Evolutionary conservation across 2,113 vertebrate genomes (phyloP).

Genomic region (Myrmophylax atrothorax): DNA sequence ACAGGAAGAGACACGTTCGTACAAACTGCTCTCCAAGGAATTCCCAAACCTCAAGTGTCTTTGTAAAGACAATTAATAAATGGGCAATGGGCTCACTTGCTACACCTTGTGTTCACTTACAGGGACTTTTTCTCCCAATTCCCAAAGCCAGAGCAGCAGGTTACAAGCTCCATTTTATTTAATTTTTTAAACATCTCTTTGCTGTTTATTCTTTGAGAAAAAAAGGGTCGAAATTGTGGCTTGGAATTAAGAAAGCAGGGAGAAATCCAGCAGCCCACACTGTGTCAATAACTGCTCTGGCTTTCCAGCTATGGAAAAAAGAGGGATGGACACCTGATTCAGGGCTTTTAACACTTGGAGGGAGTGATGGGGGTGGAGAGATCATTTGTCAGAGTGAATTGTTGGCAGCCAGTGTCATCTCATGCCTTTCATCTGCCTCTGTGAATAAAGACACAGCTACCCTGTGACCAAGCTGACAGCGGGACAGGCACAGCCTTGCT

Average conservation of each 20-base stretch:
- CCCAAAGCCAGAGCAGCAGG: background rate
- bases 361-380: background rate
- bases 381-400: background rate
- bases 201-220: background rate
- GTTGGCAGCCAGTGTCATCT: background rate
- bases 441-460: background rate
- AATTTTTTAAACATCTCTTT: background rate
- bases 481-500: background rate
- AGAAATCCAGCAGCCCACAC: background rate
- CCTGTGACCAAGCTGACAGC: background rate
- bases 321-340: background rate
- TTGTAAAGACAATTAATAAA: background rate
- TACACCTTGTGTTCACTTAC: background rate
- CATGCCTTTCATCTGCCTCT: background rate
- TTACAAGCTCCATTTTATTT: background rate
- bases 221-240: background rate
- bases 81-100: fast-evolving
- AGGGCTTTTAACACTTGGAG: background rate
- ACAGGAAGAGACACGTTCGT: background rate
- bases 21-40: background rate
- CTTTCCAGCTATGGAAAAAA: background rate
- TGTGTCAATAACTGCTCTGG: background rate
- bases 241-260: background rate
- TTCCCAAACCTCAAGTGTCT: background rate
- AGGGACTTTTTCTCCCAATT: background rate